phyloP scores from a whole-genome alignment of 2,797 vertebrate species.

The Artibeus lituratus region DNA sequence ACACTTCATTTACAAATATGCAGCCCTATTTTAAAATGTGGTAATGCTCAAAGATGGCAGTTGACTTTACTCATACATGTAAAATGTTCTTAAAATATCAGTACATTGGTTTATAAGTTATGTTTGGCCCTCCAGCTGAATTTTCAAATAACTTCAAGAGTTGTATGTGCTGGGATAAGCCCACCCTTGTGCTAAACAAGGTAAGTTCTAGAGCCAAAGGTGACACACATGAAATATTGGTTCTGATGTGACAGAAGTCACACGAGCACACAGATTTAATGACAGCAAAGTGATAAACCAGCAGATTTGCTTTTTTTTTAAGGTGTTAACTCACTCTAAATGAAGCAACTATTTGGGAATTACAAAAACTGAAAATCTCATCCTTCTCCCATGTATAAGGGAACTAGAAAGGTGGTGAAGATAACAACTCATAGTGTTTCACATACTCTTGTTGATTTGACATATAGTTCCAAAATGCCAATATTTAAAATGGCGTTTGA shows the following conservation, averaged over 20 bases:
- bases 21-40: constrained; percentile 67
- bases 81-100: constrained; percentile 46
- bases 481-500: constrained; percentile 31
- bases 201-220: constrained; percentile 23
- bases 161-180: neutral
- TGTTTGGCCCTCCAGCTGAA: constrained; percentile 14
- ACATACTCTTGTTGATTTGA: neutral
- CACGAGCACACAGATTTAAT: neutral
- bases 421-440: neutral
- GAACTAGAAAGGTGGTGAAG: neutral
- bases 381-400: constrained; percentile 2
- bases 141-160: constrained; percentile 33
- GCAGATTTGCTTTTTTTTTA: neutral
- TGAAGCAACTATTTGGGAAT: constrained; percentile 33
- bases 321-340: neutral
- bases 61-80: constrained; percentile 33
- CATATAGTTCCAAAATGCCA: neutral
- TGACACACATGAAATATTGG: constrained; percentile 6
- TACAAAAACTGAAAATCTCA: neutral
- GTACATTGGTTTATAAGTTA: constrained; percentile 45
- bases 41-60: constrained; percentile 62
- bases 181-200: neutral
- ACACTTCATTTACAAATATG: constrained; percentile 68
- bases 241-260: constrained; percentile 23
- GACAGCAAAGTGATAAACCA: neutral